A percentile compares a stretch with the other conserved stretches of the same genome.
phyloP scores from a whole-genome alignment of 2,797 vertebrate species.

The Synanceia verrucosa region DNA sequence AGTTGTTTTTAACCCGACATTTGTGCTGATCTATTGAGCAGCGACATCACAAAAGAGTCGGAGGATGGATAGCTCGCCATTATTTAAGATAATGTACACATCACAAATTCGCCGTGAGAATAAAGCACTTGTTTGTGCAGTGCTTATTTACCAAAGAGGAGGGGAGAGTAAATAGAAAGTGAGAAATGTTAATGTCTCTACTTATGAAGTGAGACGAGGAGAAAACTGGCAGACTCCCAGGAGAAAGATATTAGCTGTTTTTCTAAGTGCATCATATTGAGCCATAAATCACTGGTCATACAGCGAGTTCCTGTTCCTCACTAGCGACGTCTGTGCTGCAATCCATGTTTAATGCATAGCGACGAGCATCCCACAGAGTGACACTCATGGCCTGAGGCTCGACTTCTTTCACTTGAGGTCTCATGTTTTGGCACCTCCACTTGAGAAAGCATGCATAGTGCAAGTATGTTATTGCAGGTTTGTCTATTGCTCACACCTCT shows the following conservation, averaged over 20 bases:
- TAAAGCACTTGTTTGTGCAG: not conserved
- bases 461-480: not conserved
- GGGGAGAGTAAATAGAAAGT: conserved; percentile 4
- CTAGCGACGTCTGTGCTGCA: not conserved
- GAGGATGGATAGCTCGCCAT: not conserved
- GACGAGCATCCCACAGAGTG: not conserved
- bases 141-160: conserved; percentile 12
- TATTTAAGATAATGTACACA: conserved; percentile 6
- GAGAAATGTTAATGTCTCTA: conserved; percentile 22
- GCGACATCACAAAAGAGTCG: not conserved
- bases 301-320: not conserved
- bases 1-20: not conserved
- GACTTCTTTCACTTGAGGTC: not conserved
- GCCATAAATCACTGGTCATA: conserved; percentile 24
- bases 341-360: conserved; percentile 20
- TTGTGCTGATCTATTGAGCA: conserved; percentile 14
- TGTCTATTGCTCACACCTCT: not conserved
- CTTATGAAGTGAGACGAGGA: conserved; percentile 17
- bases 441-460: not conserved
- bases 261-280: conserved; percentile 35
- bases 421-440: not conserved
- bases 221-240: conserved; percentile 20
- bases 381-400: not conserved
- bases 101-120: not conserved
- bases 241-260: conserved; percentile 20